phyloP scores from a whole-genome alignment of 2,797 vertebrate genomes.

The Diplodus sargus region DNA sequence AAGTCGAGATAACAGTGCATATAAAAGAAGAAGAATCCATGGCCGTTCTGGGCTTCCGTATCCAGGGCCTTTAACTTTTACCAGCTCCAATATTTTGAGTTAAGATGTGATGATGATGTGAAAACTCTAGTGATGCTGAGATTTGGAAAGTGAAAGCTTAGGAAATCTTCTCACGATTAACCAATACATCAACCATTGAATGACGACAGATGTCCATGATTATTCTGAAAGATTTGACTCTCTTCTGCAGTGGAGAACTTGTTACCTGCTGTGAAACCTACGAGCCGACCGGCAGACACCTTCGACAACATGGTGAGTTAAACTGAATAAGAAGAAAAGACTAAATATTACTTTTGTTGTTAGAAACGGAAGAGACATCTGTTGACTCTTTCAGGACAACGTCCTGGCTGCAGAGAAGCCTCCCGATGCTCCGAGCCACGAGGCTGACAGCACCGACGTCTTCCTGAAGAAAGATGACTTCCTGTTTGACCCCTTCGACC shows the following conservation, averaged over 20 bases:
- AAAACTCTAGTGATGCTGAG: no score
- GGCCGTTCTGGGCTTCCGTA: no score
- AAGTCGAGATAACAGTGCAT: no score
- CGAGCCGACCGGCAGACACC: conserved; percentile 64
- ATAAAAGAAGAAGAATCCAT: no score
- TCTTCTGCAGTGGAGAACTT: conserved; percentile 70
- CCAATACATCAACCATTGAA: no score
- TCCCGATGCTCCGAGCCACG: conserved; percentile 80
- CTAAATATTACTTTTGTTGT: neutral
- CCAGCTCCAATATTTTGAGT: no score
- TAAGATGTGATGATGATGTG: no score
- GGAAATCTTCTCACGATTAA: no score
- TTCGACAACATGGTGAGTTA: conserved; percentile 81
- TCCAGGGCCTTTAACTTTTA: no score
- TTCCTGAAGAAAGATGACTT: conserved; percentile 81
- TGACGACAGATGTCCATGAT: no score
- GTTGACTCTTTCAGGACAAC: conserved; percentile 84
- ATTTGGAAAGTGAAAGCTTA: no score
- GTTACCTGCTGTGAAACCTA: conserved; percentile 68
- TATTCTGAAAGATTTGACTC: neutral
- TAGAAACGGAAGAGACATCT: neutral
- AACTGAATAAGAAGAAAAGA: neutral
- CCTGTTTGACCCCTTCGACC: conserved; percentile 70
- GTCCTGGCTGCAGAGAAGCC: conserved; percentile 90
- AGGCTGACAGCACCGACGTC: conserved; percentile 49